phyloP scores from a whole-genome alignment of 2,888 invertebrate genomes.

The Melangyna quadrimaculata region DNA sequence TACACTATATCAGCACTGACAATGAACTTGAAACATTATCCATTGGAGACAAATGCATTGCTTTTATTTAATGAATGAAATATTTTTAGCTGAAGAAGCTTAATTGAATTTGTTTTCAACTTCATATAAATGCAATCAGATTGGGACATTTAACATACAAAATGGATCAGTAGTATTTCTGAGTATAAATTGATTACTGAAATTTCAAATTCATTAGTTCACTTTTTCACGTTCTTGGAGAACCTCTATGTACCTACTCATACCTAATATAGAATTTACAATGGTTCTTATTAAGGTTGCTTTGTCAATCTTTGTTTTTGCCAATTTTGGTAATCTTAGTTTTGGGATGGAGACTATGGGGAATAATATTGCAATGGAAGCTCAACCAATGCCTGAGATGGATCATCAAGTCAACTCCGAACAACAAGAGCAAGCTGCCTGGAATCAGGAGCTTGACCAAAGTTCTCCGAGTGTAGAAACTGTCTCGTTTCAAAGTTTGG shows the following conservation, averaged over 20 bases:
- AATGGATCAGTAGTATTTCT: conserved; percentile 2
- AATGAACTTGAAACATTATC: conserved; percentile 15
- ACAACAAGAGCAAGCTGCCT: neutral
- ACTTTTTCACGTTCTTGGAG: conserved; percentile 39
- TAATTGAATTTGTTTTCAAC: conserved; percentile 3
- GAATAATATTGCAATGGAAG: neutral
- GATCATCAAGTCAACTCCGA: neutral
- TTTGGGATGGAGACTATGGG: neutral
- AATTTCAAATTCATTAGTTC: conserved; percentile 38
- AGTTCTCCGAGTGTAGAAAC: conserved; percentile 35
- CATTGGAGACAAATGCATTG: neutral
- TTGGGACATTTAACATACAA: neutral
- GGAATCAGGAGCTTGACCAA: neutral
- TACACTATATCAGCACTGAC: neutral
- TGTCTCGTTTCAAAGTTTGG: conserved; percentile 34
- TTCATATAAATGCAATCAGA: neutral
- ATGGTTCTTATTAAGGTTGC: conserved; percentile 41
- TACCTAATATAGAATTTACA: neutral
- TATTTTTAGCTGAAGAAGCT: conserved; percentile 23
- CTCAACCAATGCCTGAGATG: conserved; percentile 25
- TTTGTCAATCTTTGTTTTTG: conserved; percentile 40
- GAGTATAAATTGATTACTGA: conserved; percentile 47
- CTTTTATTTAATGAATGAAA: conserved; percentile 18
- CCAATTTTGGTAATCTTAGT: neutral
- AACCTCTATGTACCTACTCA: neutral